Evolutionary conservation across 2,888 invertebrate genomes (phyloP), one percentile per base, ranked within the genome.

Genomic region (Uropetala carovei): DNA sequence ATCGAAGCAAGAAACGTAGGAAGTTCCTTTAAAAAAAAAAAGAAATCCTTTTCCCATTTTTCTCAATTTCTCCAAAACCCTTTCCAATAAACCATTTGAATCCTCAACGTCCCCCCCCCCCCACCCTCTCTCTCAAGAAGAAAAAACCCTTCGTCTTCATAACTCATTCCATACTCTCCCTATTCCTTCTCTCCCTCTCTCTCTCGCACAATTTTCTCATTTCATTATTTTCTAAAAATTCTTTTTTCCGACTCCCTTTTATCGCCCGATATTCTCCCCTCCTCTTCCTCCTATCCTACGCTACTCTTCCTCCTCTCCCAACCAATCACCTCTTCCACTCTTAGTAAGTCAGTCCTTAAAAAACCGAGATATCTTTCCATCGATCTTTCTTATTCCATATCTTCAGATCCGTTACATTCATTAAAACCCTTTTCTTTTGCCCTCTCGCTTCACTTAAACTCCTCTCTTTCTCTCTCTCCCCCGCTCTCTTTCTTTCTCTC

Each of bases 51-150:
- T 27, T 14, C 27, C 27, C 75, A 75, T 75, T 75, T 75, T 75
- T 75, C 75, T 75, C 75, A 75, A 75, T 75, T 75, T 75, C 75
- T 75, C 75, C 75, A 27, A 75, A 75, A 75, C 75, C 75, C 75
- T 75, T 75, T 75, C 75, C 75, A 75, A 75, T 75, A 75, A 75
- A 75, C 75, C 75, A 75, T 75, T 22, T 22, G 75, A 18, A 75
- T 75, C 68, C 68, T 68, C 68, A 68, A 68, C n/a, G 68, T 68
- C 64, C 14, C n/a, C 18, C 68, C 75, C 75, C 22, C 75, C 27
- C 11, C 43, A 13, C 75, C 22, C 75, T 22, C 11, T 27, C 75
- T 7, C 68, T 7, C 9, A 7, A 64, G 64, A 0, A 16, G 43
- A 68, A 68, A 68, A 68, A 22, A 18, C 27, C 14, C 75, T 75